A percentile compares a stretch with the other conserved stretches of the same genome.
Conservation (phyloP, 2,888 invertebrate genomes). For the Tupiocoris notatus region DNA sequence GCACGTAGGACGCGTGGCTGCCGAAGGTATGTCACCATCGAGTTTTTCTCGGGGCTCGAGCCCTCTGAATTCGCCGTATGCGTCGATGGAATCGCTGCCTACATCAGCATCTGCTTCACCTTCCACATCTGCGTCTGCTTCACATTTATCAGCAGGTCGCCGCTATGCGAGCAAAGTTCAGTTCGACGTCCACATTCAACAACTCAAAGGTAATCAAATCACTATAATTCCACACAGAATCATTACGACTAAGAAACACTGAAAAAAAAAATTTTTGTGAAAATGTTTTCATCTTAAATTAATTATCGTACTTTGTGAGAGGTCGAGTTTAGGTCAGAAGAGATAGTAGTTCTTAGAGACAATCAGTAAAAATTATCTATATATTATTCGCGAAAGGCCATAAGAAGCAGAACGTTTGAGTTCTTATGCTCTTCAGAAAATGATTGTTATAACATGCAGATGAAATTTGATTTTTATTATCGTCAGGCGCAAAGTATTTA, state of each 20-base stretch:
- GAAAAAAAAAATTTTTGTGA: not conserved
- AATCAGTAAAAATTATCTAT: too few species aligned
- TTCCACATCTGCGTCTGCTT: slow-evolving; percentile 1
- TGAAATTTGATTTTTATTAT: too few species aligned
- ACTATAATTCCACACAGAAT: not conserved
- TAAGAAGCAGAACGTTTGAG: too few species aligned
- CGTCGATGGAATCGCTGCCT: slow-evolving; percentile 43
- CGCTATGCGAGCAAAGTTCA: slow-evolving; percentile 43
- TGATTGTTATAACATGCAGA: too few species aligned
- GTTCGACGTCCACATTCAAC: slow-evolving; percentile 44
- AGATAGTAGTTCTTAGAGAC: too few species aligned
- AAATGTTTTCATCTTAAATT: not conserved
- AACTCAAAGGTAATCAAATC: slow-evolving; percentile 42
- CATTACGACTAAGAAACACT: too few species aligned
- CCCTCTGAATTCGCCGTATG: slow-evolving; percentile 29
- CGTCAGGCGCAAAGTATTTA: too few species aligned
- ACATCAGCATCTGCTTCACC: slow-evolving; percentile 14
- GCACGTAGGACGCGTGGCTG: slow-evolving; percentile 6
- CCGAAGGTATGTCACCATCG: slow-evolving; percentile 6
- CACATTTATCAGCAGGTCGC: slow-evolving; percentile 14
- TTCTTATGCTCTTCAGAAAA: too few species aligned
- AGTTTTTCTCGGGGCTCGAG: slow-evolving; percentile 34
- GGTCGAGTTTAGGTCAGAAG: too few species aligned
- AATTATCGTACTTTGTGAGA: too few species aligned
- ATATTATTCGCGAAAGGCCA: too few species aligned